Conservation (phyloP, 2,797 vertebrate genomes). For the Gymnothorax reevesii region DNA sequence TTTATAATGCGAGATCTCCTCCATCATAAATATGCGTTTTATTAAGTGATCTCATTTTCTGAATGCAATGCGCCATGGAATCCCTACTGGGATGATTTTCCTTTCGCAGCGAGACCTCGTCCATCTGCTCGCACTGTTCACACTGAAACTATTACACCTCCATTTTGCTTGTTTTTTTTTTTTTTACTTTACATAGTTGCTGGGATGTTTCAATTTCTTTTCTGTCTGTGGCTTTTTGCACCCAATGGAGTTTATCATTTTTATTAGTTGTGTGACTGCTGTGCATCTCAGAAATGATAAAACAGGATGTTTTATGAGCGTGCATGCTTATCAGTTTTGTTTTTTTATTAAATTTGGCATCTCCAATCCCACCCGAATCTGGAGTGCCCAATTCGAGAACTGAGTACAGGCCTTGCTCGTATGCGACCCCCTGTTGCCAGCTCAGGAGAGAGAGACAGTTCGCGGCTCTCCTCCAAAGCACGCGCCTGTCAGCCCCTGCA, state of each 20-base stretch:
- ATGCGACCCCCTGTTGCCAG: too few species aligned
- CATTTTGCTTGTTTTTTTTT: conserved; percentile 71
- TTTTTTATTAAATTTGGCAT: too few species aligned
- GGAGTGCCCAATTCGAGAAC: too few species aligned
- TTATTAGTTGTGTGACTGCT: conserved; percentile 54
- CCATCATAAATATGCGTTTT: conserved; percentile 68
- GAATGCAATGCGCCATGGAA: conserved; percentile 61
- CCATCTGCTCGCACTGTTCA: conserved; percentile 72
- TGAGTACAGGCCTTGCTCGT: too few species aligned
- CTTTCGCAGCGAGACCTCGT: conserved; percentile 74
- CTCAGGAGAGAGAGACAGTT: too few species aligned
- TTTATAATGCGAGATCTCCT: conserved; percentile 69
- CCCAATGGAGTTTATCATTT: conserved; percentile 47
- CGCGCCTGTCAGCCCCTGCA: too few species aligned
- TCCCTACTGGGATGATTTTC: conserved; percentile 70
- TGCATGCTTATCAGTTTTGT: conserved; percentile 32
- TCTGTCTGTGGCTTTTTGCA: conserved; percentile 33
- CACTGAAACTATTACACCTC: conserved; percentile 85
- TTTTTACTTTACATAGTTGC: conserved; percentile 67
- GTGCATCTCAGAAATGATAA: conserved; percentile 49
- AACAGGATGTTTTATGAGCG: conserved; percentile 31
- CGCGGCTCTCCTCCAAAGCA: too few species aligned
- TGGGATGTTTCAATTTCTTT: conserved; percentile 56
- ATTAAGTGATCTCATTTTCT: conserved; percentile 74
- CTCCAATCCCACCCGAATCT: too few species aligned